Base-by-base conservation (phyloP, 1,140 invertebrate genomes). In the Vanessa atalanta region DNA sequence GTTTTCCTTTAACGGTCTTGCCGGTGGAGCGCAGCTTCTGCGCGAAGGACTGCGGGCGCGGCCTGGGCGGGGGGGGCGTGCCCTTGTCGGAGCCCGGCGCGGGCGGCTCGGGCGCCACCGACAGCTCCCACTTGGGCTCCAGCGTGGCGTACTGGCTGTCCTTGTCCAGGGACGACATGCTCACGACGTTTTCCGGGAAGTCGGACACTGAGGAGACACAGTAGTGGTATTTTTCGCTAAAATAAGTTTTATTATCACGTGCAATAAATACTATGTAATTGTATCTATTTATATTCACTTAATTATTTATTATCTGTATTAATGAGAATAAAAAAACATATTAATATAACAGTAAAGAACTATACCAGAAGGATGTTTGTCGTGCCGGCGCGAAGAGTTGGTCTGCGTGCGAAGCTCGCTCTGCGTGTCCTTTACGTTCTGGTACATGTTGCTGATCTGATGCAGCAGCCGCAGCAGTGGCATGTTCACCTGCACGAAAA, bases 361-460 rank as follows among this genome's bases (percentile, higher is more conserved):
- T 8, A 83, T 87, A 95, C 95, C 94, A 65, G 95, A 95, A 6
- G 93, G 93, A 70, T 95, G 94, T 87, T 95, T 82, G 83, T 91
- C 60, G 81, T 85, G 84, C 1, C 86, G 81, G 37, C 88, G 87
- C 61, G 89, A 85, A 15, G 85, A 83, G 71, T 88, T 90, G 48
- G 95, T 95, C 77, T 96, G 96, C 76, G 95, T 96, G 83, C 95
- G 96, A 64, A 99, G 93, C 81, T 98, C 98, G 82, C 96, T 96
- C 87, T 98, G 97, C 2, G 98, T 99, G 84, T 98, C 97, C 84
- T 98, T 98, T 6, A 99, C 97, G 93, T 99, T 99, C 90, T 98
- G 97, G 92, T 99, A 98, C 97, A 99, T 99, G 76, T 98, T 98
- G 78, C 96, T 97, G 78, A 99, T 98, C 93, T 99, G 98, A 94